Conservation (phyloP, 2,797 vertebrate species). For the Pseudomugil gertrudae region DNA sequence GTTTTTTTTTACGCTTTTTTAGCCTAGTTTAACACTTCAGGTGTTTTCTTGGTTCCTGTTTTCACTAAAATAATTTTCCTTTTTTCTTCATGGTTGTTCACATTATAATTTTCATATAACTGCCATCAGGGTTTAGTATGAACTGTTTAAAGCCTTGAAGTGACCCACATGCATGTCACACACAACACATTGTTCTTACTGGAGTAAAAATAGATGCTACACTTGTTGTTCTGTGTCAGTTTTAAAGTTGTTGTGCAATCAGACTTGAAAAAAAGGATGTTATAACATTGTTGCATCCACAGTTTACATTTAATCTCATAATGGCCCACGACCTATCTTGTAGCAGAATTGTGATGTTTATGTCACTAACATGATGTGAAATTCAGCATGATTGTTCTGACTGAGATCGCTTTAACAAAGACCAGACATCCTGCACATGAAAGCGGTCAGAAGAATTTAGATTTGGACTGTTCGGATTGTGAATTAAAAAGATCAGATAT, state of each 20-base stretch:
- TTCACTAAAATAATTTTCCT: neutral
- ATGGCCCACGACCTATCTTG: too few relatives aligned
- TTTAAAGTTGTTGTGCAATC: neutral
- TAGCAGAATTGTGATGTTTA: neutral
- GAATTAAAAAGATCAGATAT: too few relatives aligned
- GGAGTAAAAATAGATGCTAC: neutral
- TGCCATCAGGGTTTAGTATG: neutral
- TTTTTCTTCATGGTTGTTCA: neutral
- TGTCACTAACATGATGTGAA: too few relatives aligned
- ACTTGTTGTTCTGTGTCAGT: neutral
- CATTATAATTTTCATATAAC: neutral
- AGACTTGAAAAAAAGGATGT: neutral
- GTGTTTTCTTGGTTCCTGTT: neutral
- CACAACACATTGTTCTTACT: neutral
- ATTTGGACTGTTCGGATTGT: too few relatives aligned
- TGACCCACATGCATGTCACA: too few relatives aligned
- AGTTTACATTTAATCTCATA: neutral
- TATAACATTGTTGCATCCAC: neutral
- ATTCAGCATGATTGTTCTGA: too few relatives aligned
- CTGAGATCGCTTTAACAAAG: too few relatives aligned
- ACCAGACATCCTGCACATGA: too few relatives aligned
- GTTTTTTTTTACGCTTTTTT: neutral
- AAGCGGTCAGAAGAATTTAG: too few relatives aligned
- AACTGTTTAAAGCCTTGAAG: neutral
- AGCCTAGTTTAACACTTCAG: neutral